Percentiles rank a stretch among this genome's conserved stretches.
Conservation (phyloP, 1,140 invertebrate species). For the Nasonia vitripennis region DNA sequence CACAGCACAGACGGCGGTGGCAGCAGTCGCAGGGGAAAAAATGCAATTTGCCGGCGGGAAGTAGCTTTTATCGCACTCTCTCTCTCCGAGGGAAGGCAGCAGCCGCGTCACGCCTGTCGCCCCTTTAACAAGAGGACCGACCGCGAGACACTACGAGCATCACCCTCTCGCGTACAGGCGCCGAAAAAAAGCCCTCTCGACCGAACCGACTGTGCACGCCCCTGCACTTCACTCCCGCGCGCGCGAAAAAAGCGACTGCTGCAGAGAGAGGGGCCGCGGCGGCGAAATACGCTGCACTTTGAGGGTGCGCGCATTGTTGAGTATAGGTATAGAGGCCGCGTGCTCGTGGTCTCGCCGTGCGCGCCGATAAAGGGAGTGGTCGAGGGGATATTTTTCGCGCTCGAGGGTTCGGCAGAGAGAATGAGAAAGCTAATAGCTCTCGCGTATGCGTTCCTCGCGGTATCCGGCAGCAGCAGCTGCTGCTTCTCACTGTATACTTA, state of each 20-base stretch:
- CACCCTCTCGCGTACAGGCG: no score
- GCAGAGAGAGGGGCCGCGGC: background rate
- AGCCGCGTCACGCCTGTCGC: no score
- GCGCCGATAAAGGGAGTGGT: background rate
- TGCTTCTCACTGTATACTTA: no score
- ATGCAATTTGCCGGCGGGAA: background rate
- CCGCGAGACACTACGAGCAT: no score
- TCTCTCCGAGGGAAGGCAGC: no score
- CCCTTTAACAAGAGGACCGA: no score
- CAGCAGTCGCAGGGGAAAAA: background rate
- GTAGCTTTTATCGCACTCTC: constrained; percentile 15
- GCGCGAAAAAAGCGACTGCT: no score
- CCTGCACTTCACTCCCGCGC: no score
- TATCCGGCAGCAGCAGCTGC: no score
- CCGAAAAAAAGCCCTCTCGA: no score
- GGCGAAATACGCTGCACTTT: background rate
- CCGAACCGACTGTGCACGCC: no score
- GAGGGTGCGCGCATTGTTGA: background rate
- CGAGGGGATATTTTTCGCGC: background rate
- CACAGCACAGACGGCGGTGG: no score
- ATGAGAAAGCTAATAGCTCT: constrained; percentile 4
- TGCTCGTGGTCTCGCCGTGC: background rate
- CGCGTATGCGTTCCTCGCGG: background rate
- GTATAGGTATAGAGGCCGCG: background rate
- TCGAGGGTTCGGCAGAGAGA: background rate